Evolutionary conservation across 2,888 invertebrate genomes (phyloP).

Genomic region (Caenorhabditis plicata): DNA sequence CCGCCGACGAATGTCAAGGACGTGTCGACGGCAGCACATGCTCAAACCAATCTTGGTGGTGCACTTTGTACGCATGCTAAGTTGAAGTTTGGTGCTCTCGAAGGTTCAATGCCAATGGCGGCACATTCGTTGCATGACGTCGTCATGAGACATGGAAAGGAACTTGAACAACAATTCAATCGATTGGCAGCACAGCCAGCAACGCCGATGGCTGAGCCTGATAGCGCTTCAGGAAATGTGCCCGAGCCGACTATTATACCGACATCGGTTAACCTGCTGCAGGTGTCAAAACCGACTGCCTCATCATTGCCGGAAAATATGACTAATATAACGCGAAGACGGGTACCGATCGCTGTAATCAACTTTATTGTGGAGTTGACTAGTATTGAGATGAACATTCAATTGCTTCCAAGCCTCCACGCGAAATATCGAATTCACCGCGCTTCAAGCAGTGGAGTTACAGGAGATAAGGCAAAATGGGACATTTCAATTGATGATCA

Average conservation of each 20-base stretch:
- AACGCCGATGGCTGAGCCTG: constrained; percentile 9
- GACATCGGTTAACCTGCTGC: background rate
- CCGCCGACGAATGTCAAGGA: background rate
- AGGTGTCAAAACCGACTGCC: background rate
- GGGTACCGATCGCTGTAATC: constrained; percentile 18
- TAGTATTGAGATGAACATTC: constrained; percentile 82
- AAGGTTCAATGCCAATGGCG: constrained; percentile 93
- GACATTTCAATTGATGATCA: constrained; percentile 68
- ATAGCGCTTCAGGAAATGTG: background rate
- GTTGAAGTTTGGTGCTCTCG: constrained; percentile 41
- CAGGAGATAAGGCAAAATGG: constrained; percentile 73
- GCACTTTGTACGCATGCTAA: constrained; percentile 11
- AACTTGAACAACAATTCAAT: constrained; percentile 42
- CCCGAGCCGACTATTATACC: constrained; percentile 1
- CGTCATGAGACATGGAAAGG: constrained; percentile 72
- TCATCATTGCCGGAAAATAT: background rate
- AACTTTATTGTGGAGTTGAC: constrained; percentile 23
- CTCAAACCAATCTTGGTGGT: background rate
- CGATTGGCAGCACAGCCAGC: constrained; percentile 34
- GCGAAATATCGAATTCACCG: constrained; percentile 95
- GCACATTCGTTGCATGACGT: constrained; percentile 96
- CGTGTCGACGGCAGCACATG: background rate
- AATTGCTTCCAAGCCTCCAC: constrained; percentile 89
- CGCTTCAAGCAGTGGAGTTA: constrained; percentile 69
- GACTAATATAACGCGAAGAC: background rate